These are phyloP conservation scores for Salmo trutta DNA, from an alignment of 2,797 vertebrate genomes.

Conservation along the genomic window DNA sequence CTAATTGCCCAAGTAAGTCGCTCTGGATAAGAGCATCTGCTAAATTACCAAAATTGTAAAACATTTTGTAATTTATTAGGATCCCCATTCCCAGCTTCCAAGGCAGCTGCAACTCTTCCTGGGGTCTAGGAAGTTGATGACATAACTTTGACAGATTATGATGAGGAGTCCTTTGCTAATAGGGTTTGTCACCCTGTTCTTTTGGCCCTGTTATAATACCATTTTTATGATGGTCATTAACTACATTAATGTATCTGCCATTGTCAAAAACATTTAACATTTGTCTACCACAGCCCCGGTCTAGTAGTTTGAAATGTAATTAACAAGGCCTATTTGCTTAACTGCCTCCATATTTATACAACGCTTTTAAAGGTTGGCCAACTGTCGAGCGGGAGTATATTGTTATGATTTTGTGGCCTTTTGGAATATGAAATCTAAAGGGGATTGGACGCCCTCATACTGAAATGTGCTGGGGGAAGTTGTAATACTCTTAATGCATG, in stretches of 20 bases:
- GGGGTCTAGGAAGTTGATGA: slow-evolving; percentile 3
- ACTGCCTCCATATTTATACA: neutral
- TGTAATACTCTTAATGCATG: neutral
- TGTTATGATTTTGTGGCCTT: neutral
- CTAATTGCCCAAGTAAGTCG: too few species aligned
- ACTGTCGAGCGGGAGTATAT: neutral
- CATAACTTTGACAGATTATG: neutral
- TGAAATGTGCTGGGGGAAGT: neutral
- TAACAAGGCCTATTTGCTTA: neutral
- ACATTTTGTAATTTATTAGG: too few species aligned
- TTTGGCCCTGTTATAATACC: neutral
- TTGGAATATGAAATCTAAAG: neutral
- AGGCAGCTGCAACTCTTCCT: neutral
- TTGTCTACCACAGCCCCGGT: neutral
- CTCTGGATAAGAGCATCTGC: too few species aligned
- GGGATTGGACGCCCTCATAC: neutral
- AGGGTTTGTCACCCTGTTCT: neutral
- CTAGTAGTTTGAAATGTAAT: neutral
- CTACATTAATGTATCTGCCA: neutral
- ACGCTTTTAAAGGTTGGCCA: neutral
- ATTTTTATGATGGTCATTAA: too few species aligned
- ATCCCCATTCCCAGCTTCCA: too few species aligned
- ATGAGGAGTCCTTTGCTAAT: neutral
- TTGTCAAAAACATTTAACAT: neutral
- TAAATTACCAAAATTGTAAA: too few species aligned